These are phyloP conservation scores for Peromyscus eremicus DNA, from an alignment of 2,797 vertebrate species.

Conservation along the genomic window DNA sequence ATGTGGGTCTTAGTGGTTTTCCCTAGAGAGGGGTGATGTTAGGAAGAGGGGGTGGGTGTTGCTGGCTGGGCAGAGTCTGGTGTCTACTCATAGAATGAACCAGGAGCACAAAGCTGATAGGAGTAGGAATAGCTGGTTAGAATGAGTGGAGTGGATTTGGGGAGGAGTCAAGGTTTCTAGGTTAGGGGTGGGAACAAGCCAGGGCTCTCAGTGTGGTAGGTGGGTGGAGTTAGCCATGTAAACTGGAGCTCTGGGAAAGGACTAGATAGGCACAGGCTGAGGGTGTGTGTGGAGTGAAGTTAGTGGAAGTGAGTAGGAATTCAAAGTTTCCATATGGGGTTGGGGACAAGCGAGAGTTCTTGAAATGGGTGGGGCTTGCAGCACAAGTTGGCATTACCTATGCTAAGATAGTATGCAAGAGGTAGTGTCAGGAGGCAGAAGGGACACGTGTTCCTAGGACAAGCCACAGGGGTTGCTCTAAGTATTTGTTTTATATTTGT, in stretches of 20 bases:
- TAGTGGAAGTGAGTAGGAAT: background rate
- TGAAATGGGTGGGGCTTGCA: background rate
- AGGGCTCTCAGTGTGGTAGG: background rate
- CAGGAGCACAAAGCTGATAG: background rate
- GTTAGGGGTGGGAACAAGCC: background rate
- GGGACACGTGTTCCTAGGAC: background rate
- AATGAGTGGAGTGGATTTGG: background rate
- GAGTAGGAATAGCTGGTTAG: background rate
- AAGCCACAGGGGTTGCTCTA: too few relatives aligned
- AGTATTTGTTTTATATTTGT: background rate
- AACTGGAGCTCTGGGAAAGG: background rate
- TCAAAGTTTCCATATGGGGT: background rate
- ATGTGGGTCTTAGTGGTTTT: too few relatives aligned
- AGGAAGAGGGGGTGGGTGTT: background rate
- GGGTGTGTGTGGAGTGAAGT: background rate
- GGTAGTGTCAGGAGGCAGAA: background rate
- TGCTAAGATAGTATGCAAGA: background rate
- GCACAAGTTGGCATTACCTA: background rate
- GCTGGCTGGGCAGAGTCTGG: background rate
- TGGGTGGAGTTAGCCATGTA: background rate
- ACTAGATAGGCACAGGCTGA: background rate
- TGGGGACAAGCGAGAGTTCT: too few relatives aligned
- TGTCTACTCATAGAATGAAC: background rate
- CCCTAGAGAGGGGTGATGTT: background rate
- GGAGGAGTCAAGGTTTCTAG: background rate